Conservation (phyloP, 2,797 vertebrate species). For the Melanotaenia maccullochi region DNA sequence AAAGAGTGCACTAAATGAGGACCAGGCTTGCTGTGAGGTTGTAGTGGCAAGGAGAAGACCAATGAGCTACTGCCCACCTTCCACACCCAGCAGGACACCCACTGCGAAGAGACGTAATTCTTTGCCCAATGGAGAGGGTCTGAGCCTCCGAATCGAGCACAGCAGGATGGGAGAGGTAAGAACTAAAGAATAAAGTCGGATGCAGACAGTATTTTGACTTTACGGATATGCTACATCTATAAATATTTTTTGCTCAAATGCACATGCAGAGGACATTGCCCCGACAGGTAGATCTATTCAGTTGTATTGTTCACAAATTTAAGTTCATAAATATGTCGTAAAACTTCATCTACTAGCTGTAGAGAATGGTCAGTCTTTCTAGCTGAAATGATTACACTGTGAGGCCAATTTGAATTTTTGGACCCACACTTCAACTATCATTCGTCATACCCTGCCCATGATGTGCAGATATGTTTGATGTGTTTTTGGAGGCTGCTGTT, state of each 20-base stretch:
- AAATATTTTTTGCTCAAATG: slow-evolving; percentile 1
- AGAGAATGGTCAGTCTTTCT: too few species aligned
- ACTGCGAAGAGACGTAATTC: slow-evolving; percentile 90
- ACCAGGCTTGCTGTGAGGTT: slow-evolving; percentile 96
- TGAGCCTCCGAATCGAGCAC: slow-evolving; percentile 75
- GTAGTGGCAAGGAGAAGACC: slow-evolving; percentile 87
- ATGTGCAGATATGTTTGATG: too few species aligned
- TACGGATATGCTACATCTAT: not conserved
- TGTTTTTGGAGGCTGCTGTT: too few species aligned
- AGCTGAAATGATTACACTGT: too few species aligned
- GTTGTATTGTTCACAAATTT: too few species aligned
- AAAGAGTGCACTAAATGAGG: slow-evolving; percentile 95
- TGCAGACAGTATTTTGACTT: not conserved
- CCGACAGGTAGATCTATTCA: too few species aligned
- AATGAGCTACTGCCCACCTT: slow-evolving; percentile 79
- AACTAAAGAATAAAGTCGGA: not conserved
- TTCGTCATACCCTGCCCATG: too few species aligned
- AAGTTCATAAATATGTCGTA: too few species aligned
- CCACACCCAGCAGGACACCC: slow-evolving; percentile 90
- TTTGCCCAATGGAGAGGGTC: slow-evolving; percentile 91
- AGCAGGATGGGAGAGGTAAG: slow-evolving; percentile 64
- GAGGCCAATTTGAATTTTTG: too few species aligned
- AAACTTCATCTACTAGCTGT: too few species aligned
- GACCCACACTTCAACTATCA: too few species aligned
- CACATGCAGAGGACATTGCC: too few species aligned